These are phyloP conservation scores for Mus spicilegus DNA, from an alignment of 2,113 vertebrate genomes.

Conservation along the genomic window DNA sequence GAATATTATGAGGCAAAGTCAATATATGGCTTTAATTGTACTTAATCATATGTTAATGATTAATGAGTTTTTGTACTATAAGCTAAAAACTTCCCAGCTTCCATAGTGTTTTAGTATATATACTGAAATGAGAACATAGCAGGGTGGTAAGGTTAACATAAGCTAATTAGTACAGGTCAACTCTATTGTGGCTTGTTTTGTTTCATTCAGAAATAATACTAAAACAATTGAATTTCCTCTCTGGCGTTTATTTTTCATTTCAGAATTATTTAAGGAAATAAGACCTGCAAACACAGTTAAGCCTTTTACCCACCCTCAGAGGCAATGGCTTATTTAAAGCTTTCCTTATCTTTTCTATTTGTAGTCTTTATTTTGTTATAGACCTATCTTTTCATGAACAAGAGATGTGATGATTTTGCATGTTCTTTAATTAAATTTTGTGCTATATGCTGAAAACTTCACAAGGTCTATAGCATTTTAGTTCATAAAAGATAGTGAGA, in stretches of 20 bases:
- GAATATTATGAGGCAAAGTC: slow-evolving; percentile 23
- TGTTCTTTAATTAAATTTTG: slow-evolving; percentile 6
- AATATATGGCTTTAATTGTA: slow-evolving; percentile 38
- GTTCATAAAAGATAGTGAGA: slow-evolving; percentile 21
- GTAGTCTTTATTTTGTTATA: background rate
- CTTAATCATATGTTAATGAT: slow-evolving; percentile 56
- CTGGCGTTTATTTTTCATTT: slow-evolving; percentile 12
- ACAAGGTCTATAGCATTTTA: background rate
- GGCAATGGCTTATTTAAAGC: background rate
- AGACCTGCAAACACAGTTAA: background rate
- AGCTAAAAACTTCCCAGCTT: slow-evolving; percentile 32
- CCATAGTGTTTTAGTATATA: background rate
- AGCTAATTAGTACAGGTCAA: slow-evolving; percentile 40
- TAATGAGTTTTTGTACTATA: slow-evolving; percentile 35
- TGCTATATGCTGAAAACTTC: slow-evolving; percentile 19
- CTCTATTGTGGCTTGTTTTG: slow-evolving; percentile 35
- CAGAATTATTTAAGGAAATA: background rate
- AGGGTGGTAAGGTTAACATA: slow-evolving; percentile 39
- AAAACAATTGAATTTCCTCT: background rate
- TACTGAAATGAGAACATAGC: slow-evolving; percentile 32
- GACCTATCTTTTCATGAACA: background rate
- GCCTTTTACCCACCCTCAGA: background rate
- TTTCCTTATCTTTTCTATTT: background rate
- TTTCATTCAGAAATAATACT: slow-evolving; percentile 58
- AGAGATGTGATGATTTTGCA: background rate